Evolutionary conservation across 2,113 vertebrate genomes (phyloP).

Genomic region (Porphyrio hochstetteri): DNA sequence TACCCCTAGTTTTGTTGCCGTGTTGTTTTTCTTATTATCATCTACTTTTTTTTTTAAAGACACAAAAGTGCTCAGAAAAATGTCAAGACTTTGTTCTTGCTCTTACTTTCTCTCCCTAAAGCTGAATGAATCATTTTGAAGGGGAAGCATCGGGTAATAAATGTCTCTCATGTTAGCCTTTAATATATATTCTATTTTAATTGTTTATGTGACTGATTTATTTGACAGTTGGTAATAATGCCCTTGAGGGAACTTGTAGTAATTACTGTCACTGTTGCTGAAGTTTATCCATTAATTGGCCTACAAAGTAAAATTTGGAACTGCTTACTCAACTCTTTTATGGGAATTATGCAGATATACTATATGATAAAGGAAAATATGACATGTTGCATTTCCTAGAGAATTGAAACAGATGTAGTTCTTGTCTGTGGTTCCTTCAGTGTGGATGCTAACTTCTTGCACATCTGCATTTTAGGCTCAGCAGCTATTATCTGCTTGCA

Average conservation of each 20-base stretch:
- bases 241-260: neutral
- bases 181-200: neutral
- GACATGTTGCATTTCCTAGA: neutral
- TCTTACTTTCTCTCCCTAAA: neutral
- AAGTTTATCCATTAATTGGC: neutral
- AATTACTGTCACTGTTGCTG: neutral
- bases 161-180: neutral
- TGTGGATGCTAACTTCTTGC: neutral
- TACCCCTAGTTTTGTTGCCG: neutral
- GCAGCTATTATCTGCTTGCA: slow-evolving; percentile 93
- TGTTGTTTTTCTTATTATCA: neutral
- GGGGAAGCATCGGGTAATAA: neutral
- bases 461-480: slow-evolving; percentile 83
- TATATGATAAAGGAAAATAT: neutral
- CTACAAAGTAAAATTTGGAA: neutral
- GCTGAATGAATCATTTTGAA: neutral
- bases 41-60: neutral
- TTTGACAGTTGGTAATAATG: neutral
- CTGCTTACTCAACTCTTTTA: neutral
- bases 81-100: neutral
- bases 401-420: neutral
- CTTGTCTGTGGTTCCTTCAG: neutral
- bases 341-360: neutral
- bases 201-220: neutral
- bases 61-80: neutral